Percentiles rank a stretch among this genome's conserved stretches.
Evolutionary conservation across 2,888 invertebrate species (phyloP).

Genomic region (Cosmia pyralina): DNA sequence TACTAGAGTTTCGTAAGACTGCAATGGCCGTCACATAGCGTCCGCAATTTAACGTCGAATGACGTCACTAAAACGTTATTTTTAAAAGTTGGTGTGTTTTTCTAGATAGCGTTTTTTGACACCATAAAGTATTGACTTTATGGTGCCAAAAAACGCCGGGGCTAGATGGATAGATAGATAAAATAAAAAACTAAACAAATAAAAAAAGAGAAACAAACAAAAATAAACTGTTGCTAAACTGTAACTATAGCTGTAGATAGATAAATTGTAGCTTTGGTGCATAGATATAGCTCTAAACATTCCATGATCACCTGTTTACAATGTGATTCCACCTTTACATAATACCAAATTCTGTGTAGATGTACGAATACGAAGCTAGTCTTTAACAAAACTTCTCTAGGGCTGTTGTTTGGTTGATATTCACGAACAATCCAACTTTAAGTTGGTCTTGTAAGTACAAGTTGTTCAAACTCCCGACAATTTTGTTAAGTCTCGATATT

Average conservation of each 20-base stretch:
- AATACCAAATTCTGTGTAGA: slow-evolving; percentile 2
- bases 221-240: no score
- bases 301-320: neutral
- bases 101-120: neutral
- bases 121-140: no score
- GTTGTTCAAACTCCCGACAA: slow-evolving; percentile 37
- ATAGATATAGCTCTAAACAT: neutral
- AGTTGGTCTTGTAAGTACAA: slow-evolving; percentile 20
- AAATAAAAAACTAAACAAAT: no score
- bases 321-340: neutral
- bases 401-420: slow-evolving; percentile 32
- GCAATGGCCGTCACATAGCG: neutral
- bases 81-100: neutral
- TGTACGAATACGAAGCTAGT: neutral
- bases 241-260: no score
- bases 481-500: slow-evolving; percentile 44
- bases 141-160: no score
- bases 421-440: slow-evolving; percentile 30
- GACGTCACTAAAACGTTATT: neutral
- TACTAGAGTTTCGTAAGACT: no score
- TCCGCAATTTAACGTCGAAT: neutral
- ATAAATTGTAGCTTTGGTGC: no score
- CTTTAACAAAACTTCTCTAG: slow-evolving; percentile 28
- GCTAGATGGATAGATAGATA: no score
- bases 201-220: no score